Percentiles rank a stretch among this genome's conserved stretches.
phyloP scores from a whole-genome alignment of 2,113 vertebrate genomes.

The Microcebus lehilahytsara region DNA sequence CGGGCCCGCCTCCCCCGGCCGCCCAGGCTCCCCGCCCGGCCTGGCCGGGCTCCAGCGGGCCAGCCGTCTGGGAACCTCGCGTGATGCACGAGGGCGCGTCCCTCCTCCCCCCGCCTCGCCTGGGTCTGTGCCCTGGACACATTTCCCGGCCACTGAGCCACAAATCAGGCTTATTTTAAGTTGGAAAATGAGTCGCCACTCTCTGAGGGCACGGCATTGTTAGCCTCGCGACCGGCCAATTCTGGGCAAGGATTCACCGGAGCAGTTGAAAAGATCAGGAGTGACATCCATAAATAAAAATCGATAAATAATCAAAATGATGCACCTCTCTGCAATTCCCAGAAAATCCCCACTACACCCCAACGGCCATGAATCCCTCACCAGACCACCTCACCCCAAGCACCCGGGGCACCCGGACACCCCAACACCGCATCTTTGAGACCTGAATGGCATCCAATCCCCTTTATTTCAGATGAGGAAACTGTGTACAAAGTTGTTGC shows the following conservation, averaged over 20 bases:
- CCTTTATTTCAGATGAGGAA: neutral
- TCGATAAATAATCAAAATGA: neutral
- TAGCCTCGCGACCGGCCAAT: neutral
- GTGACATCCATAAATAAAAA: neutral
- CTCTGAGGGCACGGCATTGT: neutral
- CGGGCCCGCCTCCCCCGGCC: neutral
- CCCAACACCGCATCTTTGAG: neutral
- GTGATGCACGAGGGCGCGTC: neutral
- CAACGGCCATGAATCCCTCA: neutral
- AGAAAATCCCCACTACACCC: neutral
- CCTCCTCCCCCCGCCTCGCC: neutral
- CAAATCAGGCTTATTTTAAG: neutral
- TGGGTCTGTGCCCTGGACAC: neutral
- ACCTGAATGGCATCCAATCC: neutral
- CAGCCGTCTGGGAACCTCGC: neutral
- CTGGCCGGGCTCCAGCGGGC: fast-evolving
- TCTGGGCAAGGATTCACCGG: neutral
- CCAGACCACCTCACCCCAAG: neutral
- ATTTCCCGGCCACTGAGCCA: neutral
- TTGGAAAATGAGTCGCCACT: neutral
- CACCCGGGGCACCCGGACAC: neutral
- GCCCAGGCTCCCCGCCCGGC: no score
- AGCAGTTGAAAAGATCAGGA: neutral
- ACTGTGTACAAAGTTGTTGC: neutral
- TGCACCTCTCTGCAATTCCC: neutral